Conservation (phyloP, 2,113 vertebrate species). For the Orientallactaga bullata region DNA sequence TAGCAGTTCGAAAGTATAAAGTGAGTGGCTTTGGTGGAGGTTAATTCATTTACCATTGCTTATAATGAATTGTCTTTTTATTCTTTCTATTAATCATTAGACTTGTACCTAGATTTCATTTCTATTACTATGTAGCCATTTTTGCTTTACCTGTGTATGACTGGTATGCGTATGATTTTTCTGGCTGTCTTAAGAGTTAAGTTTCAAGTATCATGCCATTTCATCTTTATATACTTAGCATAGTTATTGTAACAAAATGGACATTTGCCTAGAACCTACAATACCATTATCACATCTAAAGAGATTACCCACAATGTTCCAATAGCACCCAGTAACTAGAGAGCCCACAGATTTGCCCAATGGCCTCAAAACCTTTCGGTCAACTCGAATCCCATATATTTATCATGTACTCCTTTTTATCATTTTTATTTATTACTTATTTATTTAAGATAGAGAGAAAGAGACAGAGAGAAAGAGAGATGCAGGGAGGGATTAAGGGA, state of each 20-base stretch:
- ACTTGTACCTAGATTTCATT: neutral
- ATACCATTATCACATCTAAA: neutral
- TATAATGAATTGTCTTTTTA: neutral
- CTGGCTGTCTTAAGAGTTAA: slow-evolving; percentile 7
- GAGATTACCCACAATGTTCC: neutral
- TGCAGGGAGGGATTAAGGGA: too few species aligned
- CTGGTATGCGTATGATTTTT: neutral
- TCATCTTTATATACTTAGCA: neutral
- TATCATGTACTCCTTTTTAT: neutral
- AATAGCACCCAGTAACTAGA: neutral
- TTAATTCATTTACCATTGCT: neutral
- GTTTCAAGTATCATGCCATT: neutral
- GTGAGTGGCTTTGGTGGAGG: neutral
- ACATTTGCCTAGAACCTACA: neutral
- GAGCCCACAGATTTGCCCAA: neutral
- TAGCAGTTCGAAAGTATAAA: neutral
- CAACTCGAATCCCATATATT: neutral
- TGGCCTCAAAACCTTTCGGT: neutral
- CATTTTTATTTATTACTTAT: too few species aligned
- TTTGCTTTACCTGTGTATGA: neutral
- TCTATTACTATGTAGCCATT: neutral
- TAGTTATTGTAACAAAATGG: neutral
- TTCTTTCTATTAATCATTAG: neutral
- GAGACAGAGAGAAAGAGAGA: too few species aligned
- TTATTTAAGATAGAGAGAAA: neutral